Base-by-base conservation (phyloP, 1,140 invertebrate species). In the Schlechtendalia chinensis region DNA sequence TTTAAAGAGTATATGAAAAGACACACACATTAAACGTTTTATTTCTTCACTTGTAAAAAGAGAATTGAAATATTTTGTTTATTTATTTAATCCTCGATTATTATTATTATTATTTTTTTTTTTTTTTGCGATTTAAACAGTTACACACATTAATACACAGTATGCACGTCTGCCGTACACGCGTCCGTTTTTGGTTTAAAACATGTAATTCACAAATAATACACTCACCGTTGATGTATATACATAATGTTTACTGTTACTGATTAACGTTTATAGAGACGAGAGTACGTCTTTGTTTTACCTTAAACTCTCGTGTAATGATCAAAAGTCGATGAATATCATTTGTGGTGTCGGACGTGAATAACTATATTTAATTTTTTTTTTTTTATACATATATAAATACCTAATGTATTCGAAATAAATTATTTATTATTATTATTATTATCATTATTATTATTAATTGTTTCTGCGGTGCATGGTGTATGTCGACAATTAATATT, bases 31-130 rank as follows among this genome's bases (percentile, higher is more conserved):
- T 79, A 79, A 79, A 79, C 54, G 56, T 79, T 79, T 63, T 79
- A 79, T 79, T 79, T 79, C 54, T 79, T 79, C 75, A 79, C 75
- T 79, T 79, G 75, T 79, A 79, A 50, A 79, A 50, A 63, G 29
- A 75, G 22, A 75, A 59, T 58, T 22, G 54, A 59, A 39, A 39
- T n/a, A 75, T 59, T 58, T 58, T 65, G 16, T 75, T 39, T 8
- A 8, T 75, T 75, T 75, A 47, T 75, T 75, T 75, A 39, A 22
- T 75, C 72, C 72, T 59, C 19, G 32, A 24, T 77, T 77, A 22
- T 45, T 45, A 47, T 77, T 74, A 5, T 45, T 59, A 24, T 77
- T 74, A 72, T 53, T 74, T n/a, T n/a, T n/a, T n/a, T n/a, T n/a
- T n/a, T n/a, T n/a, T n/a, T n/a, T n/a, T n/a, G n/a, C n/a, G n/a